Base-by-base conservation (phyloP, 2,888 invertebrate genomes). In the Callyntrura guangdongensis region DNA sequence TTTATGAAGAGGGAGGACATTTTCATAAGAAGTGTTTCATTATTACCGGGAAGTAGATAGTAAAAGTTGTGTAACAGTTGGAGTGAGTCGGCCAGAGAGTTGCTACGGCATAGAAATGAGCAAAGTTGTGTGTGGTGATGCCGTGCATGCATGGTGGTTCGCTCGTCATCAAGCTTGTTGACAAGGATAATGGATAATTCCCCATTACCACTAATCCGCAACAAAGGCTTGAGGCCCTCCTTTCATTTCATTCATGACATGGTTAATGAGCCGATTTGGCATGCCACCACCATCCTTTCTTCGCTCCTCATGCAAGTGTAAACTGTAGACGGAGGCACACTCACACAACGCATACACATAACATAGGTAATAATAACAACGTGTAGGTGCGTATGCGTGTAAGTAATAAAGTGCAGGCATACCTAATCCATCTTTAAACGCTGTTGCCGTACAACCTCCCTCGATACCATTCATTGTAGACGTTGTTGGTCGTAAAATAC, bases 201-300 rank as follows among this genome's bases (percentile, higher is more conserved):
- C 90, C 91, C 84, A 86, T 91, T 87, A 91, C 87, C 72, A 86
- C 86, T 86, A 90, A 86, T 91, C 91, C 91, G 90, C 90, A 90
- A 90, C 90, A 90, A 90, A 90, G 86, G 90, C 86, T 86, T 61
- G 86, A 82, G 91, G 87, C 87, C 91, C 91, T 91, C 91, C 91
- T 91, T 87, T 91, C 90, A 59, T 91, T 91, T 84, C 91, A 91
- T 91, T 91, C 91, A 87, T 91, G 91, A 91, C 91, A 91, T 91
- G 87, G 91, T 91, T 91, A 91, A 91, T 91, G 91, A 91, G 91
- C 91, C 87, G 91, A 87, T 91, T 91, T 91, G 86, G 87, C 91
- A 91, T 91, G 90, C 91, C 87, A 91, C 86, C 79, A 59, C 74
- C 64, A 61, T 91, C 77, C 74, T 74, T 27, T 56, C 56, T 25